Conservation (phyloP, 2,113 vertebrate species). For the Myotis lucifugus region DNA sequence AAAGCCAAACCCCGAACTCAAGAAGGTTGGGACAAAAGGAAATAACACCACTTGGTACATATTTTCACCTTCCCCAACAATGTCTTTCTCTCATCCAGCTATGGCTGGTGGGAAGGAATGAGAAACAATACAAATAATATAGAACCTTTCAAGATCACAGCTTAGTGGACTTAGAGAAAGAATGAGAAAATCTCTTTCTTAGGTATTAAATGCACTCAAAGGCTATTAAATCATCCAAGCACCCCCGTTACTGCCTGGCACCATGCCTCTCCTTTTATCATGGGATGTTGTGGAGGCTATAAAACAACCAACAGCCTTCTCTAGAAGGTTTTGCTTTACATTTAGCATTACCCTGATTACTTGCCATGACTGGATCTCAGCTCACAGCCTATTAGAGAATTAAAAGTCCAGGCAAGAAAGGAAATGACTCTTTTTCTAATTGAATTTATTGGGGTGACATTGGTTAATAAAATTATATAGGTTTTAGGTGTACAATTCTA, state of each 20-base stretch:
- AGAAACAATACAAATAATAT: background rate
- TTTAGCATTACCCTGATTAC: background rate
- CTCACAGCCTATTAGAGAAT: background rate
- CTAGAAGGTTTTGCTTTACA: background rate
- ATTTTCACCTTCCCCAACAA: background rate
- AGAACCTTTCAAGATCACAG: background rate
- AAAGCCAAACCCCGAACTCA: background rate
- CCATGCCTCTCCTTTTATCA: slow-evolving; percentile 17
- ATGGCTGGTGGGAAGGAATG: background rate
- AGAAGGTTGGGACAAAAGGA: background rate
- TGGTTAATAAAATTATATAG: background rate
- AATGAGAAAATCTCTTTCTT: background rate
- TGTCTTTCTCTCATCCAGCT: background rate
- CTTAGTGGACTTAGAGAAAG: background rate
- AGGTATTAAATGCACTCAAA: slow-evolving; percentile 11
- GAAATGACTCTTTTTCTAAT: background rate
- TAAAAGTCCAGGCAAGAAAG: background rate
- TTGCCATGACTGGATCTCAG: background rate
- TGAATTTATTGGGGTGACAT: background rate
- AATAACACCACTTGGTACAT: background rate
- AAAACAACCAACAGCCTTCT: slow-evolving; percentile 36
- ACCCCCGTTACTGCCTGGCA: background rate
- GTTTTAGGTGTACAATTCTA: background rate
- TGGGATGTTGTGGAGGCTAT: background rate
- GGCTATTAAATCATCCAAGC: background rate